Evolutionary conservation across 1,140 invertebrate genomes (phyloP), one percentile per base, ranked within the genome.

Genomic region (Anthonomus grandis): DNA sequence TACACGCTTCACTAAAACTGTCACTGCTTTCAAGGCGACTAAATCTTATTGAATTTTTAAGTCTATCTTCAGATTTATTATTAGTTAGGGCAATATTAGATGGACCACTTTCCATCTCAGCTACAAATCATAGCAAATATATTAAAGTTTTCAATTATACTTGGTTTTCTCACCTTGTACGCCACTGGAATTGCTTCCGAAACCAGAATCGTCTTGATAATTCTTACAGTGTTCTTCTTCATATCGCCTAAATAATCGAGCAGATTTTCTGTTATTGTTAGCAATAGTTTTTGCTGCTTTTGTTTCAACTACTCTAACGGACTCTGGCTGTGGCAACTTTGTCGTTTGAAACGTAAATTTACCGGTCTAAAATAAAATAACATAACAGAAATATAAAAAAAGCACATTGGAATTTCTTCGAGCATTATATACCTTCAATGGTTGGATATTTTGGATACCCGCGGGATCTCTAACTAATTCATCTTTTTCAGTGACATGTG

Each of bases 271-370:
- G 21, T 74, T 80, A 42, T 79, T 83, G 59, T 86, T 86, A 0
- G 78, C 81, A 3, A 78, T 81, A 57, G 89, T 89, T 73, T 91
- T 91, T 22, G 85, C 85, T 8, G 78, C 78, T 72, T 88, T 89
- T 2, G 80, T 72, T 49, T 88, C 86, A 22, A 80, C 80, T 34
- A 83, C 73, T 21, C 74, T 73, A 13, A 87, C 78, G 0, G 87
- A 85, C 65, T 89, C 86, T 0, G 86, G 87, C 42, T 79, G 71
- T 0, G 87, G 87, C 41, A 90, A 70, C 55, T 86, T 84, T 42
- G 81, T 85, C 4, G 84, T 83, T 47, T 88, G 86, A 47, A 89
- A 72, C 4, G 86, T 89, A 62, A 86, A 90, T 68, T 83, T 86
- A 0, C 74, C 60, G 6, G 53, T 49, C 64, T 62, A 46, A 39